These are phyloP conservation scores for Asbolus verrucosus DNA, from an alignment of 1,140 invertebrate genomes.

Conservation along the genomic window DNA sequence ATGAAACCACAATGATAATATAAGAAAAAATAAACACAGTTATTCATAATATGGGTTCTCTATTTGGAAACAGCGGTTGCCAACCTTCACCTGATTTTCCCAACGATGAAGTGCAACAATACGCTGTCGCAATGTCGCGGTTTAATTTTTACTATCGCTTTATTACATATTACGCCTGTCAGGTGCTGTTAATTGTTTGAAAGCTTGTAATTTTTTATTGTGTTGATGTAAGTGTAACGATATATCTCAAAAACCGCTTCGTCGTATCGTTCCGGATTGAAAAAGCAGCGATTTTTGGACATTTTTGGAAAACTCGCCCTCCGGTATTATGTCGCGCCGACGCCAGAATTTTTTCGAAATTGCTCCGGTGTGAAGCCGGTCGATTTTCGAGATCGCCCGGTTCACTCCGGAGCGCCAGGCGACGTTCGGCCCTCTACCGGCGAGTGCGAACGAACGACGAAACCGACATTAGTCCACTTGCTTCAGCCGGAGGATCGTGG, in stretches of 20 bases:
- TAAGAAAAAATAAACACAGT: not conserved
- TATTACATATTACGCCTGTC: slow-evolving; percentile 20
- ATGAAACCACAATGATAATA: no score
- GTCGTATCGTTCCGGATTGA: no score
- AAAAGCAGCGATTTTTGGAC: no score
- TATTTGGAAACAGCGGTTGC: slow-evolving; percentile 45
- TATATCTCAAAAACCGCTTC: no score
- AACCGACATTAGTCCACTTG: slow-evolving; percentile 41
- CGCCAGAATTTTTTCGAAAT: no score
- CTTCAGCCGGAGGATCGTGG: slow-evolving; percentile 23
- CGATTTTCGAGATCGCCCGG: not conserved
- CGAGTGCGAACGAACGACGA: slow-evolving; percentile 21
- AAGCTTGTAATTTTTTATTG: no score
- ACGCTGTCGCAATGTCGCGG: slow-evolving; percentile 38
- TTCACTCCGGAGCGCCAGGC: slow-evolving; percentile 28
- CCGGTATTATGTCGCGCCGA: no score
- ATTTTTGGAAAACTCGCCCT: no score
- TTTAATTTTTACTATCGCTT: slow-evolving; percentile 42
- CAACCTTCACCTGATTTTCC: slow-evolving; percentile 51
- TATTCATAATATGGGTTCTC: slow-evolving; percentile 8
- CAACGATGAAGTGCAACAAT: slow-evolving; percentile 41
- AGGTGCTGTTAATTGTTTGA: slow-evolving; percentile 2
- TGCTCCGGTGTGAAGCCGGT: no score
- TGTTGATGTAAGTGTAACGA: no score
- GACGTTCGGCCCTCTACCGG: slow-evolving; percentile 41